Evolutionary conservation across 2,113 vertebrate genomes (phyloP), one percentile per base, ranked within the genome.

Genomic region (pig (Sus scrofa)): DNA sequence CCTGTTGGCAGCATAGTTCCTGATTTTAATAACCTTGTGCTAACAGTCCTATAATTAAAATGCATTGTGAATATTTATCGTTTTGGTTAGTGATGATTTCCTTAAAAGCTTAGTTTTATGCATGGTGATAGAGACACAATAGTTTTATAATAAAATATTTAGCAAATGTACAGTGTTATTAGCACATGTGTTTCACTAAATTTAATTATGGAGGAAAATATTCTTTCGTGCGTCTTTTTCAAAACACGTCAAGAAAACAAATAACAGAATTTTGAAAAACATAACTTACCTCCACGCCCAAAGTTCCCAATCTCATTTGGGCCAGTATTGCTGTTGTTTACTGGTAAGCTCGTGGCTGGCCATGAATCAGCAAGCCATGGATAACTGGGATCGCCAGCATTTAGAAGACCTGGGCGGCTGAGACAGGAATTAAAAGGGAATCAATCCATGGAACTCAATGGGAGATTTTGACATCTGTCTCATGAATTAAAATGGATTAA

Each of bases 341-440:
- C 99, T 0, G 99, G 99, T 96, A 99, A 99, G 98, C 99, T 99
- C 74, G 99, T 99, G 77, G 99, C 99, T 67, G 99, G 99, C 99
- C 99, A 99, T 32, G 99, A 99, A 98, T 99, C 99, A 9, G 99
- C 99, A 97, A 99, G 99, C 99, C 99, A 99, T 87, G 99, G 99
- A 94, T 99, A 99, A 79, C 98, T 99, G 32, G 99, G 99, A 97
- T 99, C 99, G 94, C 99, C 98, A 79, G 99, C 98, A 96, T 99
- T 99, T 93, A 99, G 98, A 93, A 99, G 98, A 96, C 99, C 99
- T 81, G 99, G 99, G 39, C 99, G 99, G 97, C 99, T 99, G 97
- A 70, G 98, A 95, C 50, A 97, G 94, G 97, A 96, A 96, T 97
- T 30, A 97, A 88, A 92, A 63, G 20, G 65, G 84, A 88, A 96